Percentiles rank a stretch among this genome's conserved stretches.
These are phyloP conservation scores for Coregonus sp. DNA, from an alignment of 2,797 vertebrate genomes.

Conservation along the genomic window DNA sequence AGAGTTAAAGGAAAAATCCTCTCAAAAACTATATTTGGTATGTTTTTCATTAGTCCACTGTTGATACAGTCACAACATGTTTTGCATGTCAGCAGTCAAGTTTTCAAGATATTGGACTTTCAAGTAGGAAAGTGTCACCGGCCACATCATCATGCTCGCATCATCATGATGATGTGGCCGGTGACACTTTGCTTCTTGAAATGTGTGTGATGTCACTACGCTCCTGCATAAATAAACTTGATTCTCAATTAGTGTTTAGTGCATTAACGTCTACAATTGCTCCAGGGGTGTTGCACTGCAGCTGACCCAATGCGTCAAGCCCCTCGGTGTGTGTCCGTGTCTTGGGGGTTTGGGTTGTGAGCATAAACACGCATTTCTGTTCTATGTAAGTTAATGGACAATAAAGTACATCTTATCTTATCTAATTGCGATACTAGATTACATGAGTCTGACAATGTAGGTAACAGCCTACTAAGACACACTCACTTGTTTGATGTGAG, in stretches of 20 bases:
- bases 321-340: neutral
- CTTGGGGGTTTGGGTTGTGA: too few species aligned
- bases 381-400: too few species aligned
- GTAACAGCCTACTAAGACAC: slow-evolving; percentile 29
- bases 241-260: neutral
- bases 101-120: neutral
- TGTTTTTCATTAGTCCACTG: neutral
- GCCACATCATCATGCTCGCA: too few species aligned
- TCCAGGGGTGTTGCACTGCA: neutral
- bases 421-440: slow-evolving; percentile 1
- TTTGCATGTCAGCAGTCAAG: neutral
- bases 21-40: slow-evolving; percentile 36
- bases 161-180: too few species aligned
- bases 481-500: slow-evolving; percentile 39
- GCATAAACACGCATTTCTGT: too few species aligned
- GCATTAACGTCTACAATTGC: neutral
- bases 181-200: too few species aligned
- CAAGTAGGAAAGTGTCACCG: too few species aligned
- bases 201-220: too few species aligned
- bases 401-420: slow-evolving; percentile 55
- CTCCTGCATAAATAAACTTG: neutral
- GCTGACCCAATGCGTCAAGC: neutral
- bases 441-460: neutral
- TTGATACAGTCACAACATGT: neutral
- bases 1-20: slow-evolving; percentile 57